phyloP scores from a whole-genome alignment of 2,113 vertebrate species.

The Halichoeres trimaculatus region DNA sequence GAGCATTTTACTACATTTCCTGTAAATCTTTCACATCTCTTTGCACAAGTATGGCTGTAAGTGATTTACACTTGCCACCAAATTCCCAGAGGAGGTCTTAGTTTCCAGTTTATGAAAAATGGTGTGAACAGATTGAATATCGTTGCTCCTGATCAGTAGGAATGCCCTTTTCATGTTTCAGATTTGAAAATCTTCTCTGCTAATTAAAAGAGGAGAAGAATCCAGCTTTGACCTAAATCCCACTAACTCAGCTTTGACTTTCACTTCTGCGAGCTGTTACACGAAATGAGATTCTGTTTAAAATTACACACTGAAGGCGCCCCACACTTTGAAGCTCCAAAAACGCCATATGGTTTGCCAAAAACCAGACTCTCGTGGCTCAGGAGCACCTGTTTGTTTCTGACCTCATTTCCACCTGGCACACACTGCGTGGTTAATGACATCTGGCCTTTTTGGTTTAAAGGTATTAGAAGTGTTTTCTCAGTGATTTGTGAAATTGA shows the following conservation, averaged over 20 bases:
- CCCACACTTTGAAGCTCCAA: constrained; percentile 37
- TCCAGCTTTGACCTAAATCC: constrained; percentile 20
- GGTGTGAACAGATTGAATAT: constrained; percentile 3
- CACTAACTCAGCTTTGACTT: constrained; percentile 8
- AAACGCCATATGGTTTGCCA: constrained; percentile 22
- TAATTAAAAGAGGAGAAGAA: constrained; percentile 15
- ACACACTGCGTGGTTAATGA: not conserved
- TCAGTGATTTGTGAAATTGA: not conserved
- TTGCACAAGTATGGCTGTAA: not conserved
- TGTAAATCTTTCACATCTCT: constrained; percentile 12
- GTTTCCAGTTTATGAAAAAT: constrained; percentile 6
- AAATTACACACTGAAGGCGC: not conserved
- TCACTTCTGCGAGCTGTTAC: not conserved
- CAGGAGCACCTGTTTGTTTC: constrained; percentile 17
- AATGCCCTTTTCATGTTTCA: constrained; percentile 16
- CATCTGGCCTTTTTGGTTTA: constrained; percentile 25
- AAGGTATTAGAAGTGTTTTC: not conserved
- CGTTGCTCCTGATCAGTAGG: constrained; percentile 3
- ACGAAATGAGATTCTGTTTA: constrained; percentile 16
- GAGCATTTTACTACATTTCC: constrained; percentile 14
- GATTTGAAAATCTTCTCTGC: not conserved
- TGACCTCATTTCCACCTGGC: constrained; percentile 13
- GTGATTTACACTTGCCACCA: not conserved
- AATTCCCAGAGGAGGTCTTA: constrained; percentile 12
- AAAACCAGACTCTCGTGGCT: constrained; percentile 16